Evolutionary conservation across 2,888 invertebrate genomes (phyloP), one percentile per base, ranked within the genome.

Genomic region (Apeira syringaria): DNA sequence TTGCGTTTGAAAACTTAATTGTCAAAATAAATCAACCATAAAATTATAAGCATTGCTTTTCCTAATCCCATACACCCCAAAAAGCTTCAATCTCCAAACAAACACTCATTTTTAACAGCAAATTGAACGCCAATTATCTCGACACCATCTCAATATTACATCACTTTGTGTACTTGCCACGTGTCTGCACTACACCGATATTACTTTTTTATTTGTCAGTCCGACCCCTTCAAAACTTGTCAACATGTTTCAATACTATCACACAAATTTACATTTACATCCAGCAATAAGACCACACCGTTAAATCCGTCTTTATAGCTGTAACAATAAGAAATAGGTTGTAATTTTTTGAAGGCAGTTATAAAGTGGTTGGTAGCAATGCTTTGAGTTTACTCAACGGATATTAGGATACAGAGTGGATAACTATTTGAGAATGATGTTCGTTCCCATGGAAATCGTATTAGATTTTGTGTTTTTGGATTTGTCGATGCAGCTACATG

Each of bases 171-270:
- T 58, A 58, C 59, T 38, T 55, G 62, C 59, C 86, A 82, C 88
- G 88, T 85, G 88, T 56, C 83, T 61, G 47, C 62, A 61, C 63
- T 38, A 37, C 31, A 24, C 15, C 65, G 60, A 81, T 87, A 87
- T 87, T 86, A 74, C 81, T 81, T 87, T 87, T 88, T 88, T 88
- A 88, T 88, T 88, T 87, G 83, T 67, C 74, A 64, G 65, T 69
- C 67, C 68, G 62, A 74, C 80, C 56, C 81, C 80, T 81, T 71
- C 66, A 74, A 79, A 79, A 80, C 68, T 85, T 86, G 88, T 82
- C 86, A 86, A 84, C 86, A 80, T 84, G 78, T 82, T 79, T 76
- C 74, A 59, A 71, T 70, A 56, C 46, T 41, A 28, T 9, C 37
- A 30, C 27, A 39, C 51, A 39, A 44, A 27, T 12, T 25, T 46